Evolutionary conservation across 1,140 invertebrate genomes (phyloP).

Genomic region (Diorhabda sublineata): DNA sequence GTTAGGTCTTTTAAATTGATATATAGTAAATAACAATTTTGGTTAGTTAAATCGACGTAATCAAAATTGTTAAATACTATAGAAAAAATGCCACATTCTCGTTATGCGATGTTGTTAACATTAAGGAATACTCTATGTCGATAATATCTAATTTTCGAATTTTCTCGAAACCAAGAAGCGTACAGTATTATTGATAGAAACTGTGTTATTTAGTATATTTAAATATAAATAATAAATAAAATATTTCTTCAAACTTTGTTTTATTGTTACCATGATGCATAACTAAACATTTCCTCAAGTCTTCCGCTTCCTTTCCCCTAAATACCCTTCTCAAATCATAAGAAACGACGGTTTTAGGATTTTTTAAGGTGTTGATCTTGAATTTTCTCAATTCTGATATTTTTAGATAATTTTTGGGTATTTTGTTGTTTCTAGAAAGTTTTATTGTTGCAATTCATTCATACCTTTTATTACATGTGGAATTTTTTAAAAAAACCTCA

Average conservation of each 20-base stretch:
- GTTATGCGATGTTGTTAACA: constrained; percentile 22
- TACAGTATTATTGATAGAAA: constrained; percentile 43
- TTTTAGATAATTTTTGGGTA: no score
- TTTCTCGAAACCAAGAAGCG: constrained; percentile 32
- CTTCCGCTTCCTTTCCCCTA: no score
- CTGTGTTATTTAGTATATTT: constrained; percentile 43
- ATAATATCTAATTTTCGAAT: constrained; percentile 26
- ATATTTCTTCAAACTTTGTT: constrained; percentile 12
- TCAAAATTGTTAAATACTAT: neutral
- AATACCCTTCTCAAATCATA: no score
- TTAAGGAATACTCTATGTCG: constrained; percentile 26
- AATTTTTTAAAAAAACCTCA: no score
- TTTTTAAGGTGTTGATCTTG: no score
- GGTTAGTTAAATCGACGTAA: neutral
- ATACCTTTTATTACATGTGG: no score
- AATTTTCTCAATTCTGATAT: no score
- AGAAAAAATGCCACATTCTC: constrained; percentile 12
- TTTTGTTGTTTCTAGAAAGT: no score
- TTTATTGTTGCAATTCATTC: no score
- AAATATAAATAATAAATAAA: constrained; percentile 33
- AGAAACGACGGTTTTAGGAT: no score
- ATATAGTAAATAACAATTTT: constrained; percentile 26
- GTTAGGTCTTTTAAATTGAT: constrained; percentile 27
- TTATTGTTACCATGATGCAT: no score
- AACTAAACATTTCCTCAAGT: no score